Evolutionary conservation across 35 echinoderm and acorn worm genomes (phyloP).

Genomic region (Apostichopus japonicus): DNA sequence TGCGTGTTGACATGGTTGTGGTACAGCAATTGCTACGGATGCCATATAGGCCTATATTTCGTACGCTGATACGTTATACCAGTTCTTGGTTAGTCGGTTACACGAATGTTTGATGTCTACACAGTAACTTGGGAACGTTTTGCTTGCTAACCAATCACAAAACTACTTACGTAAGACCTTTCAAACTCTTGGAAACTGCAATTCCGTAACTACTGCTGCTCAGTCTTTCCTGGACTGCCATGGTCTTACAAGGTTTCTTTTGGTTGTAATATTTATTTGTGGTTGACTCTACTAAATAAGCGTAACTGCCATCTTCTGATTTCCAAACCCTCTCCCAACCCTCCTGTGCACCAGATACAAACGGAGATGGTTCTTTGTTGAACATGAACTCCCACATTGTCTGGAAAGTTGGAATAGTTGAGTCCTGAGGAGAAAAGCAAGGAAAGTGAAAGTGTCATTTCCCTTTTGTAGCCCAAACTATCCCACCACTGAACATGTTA

Average conservation of each 20-base stretch:
- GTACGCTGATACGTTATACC: too few relatives aligned
- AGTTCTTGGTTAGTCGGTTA: too few relatives aligned
- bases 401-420: constrained; percentile 72
- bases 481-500: too few relatives aligned
- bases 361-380: constrained; percentile 66
- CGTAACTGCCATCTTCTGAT: constrained; percentile 80
- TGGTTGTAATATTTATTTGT: constrained; percentile 79
- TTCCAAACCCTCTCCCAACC: constrained; percentile 72
- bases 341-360: constrained; percentile 56
- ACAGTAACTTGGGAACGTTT: too few relatives aligned
- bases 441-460: not conserved
- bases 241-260: constrained; percentile 81
- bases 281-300: constrained; percentile 90
- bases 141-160: too few relatives aligned
- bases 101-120: too few relatives aligned
- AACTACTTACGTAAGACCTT: constrained; percentile 68
- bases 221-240: constrained; percentile 69
- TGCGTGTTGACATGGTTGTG: too few relatives aligned
- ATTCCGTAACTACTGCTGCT: constrained; percentile 92
- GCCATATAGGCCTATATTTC: too few relatives aligned
- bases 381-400: constrained; percentile 92
- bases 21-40: too few relatives aligned
- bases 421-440: constrained; percentile 46
- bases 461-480: too few relatives aligned
- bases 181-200: constrained; percentile 75